Conservation (phyloP, 2,113 vertebrate species). For the Gavialis gangeticus region DNA sequence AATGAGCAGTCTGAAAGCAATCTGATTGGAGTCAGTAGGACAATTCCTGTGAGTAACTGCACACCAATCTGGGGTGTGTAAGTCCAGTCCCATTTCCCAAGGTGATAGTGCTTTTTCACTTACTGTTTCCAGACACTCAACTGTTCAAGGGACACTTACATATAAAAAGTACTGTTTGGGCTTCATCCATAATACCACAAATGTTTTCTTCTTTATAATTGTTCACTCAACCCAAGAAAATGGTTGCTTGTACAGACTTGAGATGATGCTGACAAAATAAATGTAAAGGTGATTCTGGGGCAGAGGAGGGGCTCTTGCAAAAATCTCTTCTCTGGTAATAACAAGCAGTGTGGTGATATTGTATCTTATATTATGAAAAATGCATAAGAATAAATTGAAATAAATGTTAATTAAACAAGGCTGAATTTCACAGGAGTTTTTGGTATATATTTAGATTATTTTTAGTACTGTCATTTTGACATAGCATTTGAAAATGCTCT, state of each 20-base stretch:
- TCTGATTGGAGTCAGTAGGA: neutral
- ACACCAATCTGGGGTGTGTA: neutral
- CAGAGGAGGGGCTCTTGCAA: neutral
- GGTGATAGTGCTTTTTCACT: neutral
- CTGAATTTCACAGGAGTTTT: neutral
- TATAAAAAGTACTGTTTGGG: neutral
- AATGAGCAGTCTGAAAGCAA: neutral
- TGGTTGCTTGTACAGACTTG: neutral
- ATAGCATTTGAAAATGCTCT: neutral
- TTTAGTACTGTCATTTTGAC: neutral
- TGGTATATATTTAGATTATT: neutral
- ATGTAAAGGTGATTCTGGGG: neutral
- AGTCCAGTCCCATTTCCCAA: neutral
- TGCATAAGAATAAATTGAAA: neutral
- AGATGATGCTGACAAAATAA: neutral
- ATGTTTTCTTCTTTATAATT: neutral
- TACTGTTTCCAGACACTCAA: neutral
- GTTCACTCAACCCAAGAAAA: neutral
- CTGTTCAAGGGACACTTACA: neutral
- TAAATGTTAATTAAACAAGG: neutral
- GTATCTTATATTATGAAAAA: neutral
- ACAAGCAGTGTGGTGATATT: neutral
- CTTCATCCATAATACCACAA: neutral
- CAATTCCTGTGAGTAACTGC: neutral
- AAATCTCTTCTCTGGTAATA: neutral